Evolutionary conservation across 2,113 vertebrate genomes (phyloP), one percentile per base, ranked within the genome.

Genomic region (Lagopus leucura): DNA sequence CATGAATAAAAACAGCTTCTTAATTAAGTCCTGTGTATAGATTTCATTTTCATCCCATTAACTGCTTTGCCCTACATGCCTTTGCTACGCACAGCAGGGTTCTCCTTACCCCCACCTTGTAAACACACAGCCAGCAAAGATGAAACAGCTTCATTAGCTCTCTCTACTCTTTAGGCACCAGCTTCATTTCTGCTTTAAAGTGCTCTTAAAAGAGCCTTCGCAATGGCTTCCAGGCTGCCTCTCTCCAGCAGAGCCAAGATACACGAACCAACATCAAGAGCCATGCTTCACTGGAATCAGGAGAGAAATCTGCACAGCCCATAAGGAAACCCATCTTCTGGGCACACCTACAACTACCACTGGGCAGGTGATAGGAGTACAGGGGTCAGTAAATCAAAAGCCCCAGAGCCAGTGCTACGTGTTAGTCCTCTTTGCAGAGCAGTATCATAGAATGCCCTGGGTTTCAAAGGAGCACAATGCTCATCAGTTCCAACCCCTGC

Each of bases 21-120:
- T 96, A 90, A 93, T 96, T 88, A 95, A 94, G 70, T 61, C 30
- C 70, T 48, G 42, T 25, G 3, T 75, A 52, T 83, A 92, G 92
- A 96, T 92, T 95, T 90, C 38, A 94, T 96, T 96, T 94, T 74
- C 86, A 92, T 90, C 80, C 92, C 40, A 40, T 83, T 90, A 95
- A 75, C 79, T 90, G 83, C 90, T 76, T 55, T 78, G 83, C 90
- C 93, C 95, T 93, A 71, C 82, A 42, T 71, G 92, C 18, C 61
- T 88, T 90, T 90, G 82, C 76, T 27, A 1, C 28, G 58, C 92
- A 63, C 93, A 0, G 50, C 78, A 88, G 90, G 88, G 61, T 65
- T 78, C 86, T 83, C 83, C 18, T 88, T 69, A 22, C 80, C 88
- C 92, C 90, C 66, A 65, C 73, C 82, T 65, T 40, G 43, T 64